Base-by-base conservation (phyloP, 2,797 vertebrate species). In the Pteropus rufus region DNA sequence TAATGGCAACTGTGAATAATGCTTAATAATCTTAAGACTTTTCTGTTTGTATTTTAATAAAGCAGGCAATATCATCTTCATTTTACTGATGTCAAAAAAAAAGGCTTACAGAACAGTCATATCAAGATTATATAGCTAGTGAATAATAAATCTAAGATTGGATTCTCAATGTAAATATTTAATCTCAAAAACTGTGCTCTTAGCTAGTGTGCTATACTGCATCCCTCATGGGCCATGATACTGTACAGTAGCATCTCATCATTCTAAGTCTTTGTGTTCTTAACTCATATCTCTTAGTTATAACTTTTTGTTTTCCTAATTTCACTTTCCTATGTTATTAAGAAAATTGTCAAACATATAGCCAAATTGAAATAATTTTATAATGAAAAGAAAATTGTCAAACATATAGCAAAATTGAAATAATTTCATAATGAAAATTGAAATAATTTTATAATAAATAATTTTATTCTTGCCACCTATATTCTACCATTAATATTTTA, bases 21-120 rank as follows among this genome's bases (percentile, higher is more conserved):
- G 10, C 69, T 49, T 86, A 26, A 52, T 73, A 56, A 54, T 65
- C 46, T 80, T 81, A 76, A 93, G 29, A 73, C 7, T 31, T 91
- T 86, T 73, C 24, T 89, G 23, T 76, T 96, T 77, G 52, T 80
- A 31, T 79, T 93, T 92, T 93, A 65, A 88, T 83, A 34, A 80
- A 80, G 11, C 49, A 65, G n/a, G 23, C 41, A 91, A 62, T 31
- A 39, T 36, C 8, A 1, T 62, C 26, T 77, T 21, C 21, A 36
- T 88, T 36, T 77, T 67, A 34, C 65, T 91, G 5, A 83, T 65
- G 54, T 14, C 10, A 21, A 82, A 9, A 44, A 46, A 15, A 56
- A 26, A 73, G 31, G 16, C 12, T 73, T 76, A 41, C 4, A 58
- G 44, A 80, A 26, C 64, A 62, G 24, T 14, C 49, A 44, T 16